phyloP scores from a whole-genome alignment of 2,113 vertebrate genomes.

The Columbina picui region DNA sequence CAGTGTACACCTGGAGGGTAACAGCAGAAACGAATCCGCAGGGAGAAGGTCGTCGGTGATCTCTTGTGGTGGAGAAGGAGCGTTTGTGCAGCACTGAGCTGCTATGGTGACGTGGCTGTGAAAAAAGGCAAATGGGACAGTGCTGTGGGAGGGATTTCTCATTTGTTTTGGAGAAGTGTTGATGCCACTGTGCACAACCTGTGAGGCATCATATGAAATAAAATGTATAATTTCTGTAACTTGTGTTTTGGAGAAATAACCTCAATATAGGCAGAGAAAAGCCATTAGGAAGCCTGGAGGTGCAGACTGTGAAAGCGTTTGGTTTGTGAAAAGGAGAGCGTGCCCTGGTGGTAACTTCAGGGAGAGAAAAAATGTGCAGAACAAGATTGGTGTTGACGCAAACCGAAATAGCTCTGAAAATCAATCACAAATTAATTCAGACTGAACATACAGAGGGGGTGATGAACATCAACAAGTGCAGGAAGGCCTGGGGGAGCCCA shows the following conservation, averaged over 20 bases:
- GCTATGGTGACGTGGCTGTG: not conserved
- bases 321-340: not conserved
- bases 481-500: not conserved
- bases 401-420: not conserved
- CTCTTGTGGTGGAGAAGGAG: not conserved
- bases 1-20: not conserved
- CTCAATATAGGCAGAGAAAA: not conserved
- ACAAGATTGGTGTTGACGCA: not conserved
- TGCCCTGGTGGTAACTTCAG: not conserved
- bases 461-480: not conserved
- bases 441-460: not conserved
- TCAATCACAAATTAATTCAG: not conserved
- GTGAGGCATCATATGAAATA: not conserved
- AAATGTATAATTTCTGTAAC: not conserved
- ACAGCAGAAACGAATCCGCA: not conserved
- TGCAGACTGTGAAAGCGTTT: not conserved
- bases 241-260: not conserved
- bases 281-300: not conserved
- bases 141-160: not conserved
- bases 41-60: not conserved
- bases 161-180: not conserved
- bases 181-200: fast-evolving
- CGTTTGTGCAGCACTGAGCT: not conserved
- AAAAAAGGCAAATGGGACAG: not conserved
- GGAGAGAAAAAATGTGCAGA: not conserved